These are phyloP conservation scores for Drosophila neonasuta DNA, from an alignment of 2,888 invertebrate species.

Conservation along the genomic window DNA sequence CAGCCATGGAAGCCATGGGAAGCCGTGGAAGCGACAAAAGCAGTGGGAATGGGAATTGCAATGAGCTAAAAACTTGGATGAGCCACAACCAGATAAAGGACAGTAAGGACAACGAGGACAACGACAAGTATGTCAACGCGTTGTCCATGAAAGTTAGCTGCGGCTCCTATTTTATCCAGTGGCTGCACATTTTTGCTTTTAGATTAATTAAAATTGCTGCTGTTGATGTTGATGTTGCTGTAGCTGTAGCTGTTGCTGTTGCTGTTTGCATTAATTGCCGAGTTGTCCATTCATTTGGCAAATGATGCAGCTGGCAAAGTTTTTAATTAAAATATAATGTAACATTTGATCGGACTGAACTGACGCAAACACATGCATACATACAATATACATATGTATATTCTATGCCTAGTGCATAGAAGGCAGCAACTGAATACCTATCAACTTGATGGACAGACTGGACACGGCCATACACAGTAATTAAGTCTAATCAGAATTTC, in stretches of 20 bases:
- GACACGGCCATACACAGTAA: conserved; percentile 65
- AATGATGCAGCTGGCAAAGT: conserved; percentile 72
- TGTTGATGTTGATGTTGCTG: conserved; percentile 36
- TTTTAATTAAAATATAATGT: conserved; percentile 75
- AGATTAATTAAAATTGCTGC: conserved; percentile 68
- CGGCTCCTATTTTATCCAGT: conserved; percentile 40
- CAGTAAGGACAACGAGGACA: conserved; percentile 31
- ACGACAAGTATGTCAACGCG: conserved; percentile 58
- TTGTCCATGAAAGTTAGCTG: conserved; percentile 58
- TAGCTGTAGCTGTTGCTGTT: conserved; percentile 18
- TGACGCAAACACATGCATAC: conserved; percentile 4
- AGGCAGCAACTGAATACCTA: conserved; percentile 58
- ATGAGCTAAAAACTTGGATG: conserved; percentile 43
- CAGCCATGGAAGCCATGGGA: conserved; percentile 1
- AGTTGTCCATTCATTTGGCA: conserved; percentile 71
- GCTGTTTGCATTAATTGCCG: conserved; percentile 64
- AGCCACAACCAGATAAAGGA: conserved; percentile 17
- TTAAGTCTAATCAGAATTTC: conserved; percentile 77
- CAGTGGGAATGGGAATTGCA: conserved; percentile 21
- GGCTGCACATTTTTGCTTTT: conserved; percentile 66
- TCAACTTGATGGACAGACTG: conserved; percentile 65
- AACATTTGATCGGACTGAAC: conserved; percentile 61
- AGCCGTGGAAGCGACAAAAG: neutral
- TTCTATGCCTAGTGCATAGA: conserved; percentile 36
- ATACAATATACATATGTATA: conserved; percentile 16